These are phyloP conservation scores for Seladonia tumulorum DNA, from an alignment of 2,888 invertebrate genomes.

Conservation along the genomic window DNA sequence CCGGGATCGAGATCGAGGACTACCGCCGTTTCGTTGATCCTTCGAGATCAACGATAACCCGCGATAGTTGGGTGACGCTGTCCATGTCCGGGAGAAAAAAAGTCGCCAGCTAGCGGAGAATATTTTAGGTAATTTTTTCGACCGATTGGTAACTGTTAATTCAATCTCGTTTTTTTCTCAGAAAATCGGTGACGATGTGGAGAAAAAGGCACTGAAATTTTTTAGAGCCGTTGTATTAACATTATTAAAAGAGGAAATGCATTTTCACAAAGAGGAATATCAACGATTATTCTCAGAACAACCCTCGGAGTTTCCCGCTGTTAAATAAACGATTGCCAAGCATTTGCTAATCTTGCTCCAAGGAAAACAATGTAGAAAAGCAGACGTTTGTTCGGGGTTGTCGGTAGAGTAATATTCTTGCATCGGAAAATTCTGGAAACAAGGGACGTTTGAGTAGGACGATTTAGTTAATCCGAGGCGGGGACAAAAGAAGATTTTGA, in stretches of 20 bases:
- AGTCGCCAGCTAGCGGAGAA: neutral
- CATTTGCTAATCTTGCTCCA: neutral
- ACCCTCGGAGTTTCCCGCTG: neutral
- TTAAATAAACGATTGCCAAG: neutral
- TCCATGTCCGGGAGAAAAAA: neutral
- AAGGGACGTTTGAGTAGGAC: neutral
- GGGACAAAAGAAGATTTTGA: neutral
- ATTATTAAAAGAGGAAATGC: too few species aligned
- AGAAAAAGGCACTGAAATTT: too few species aligned
- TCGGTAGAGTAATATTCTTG: neutral
- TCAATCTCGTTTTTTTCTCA: neutral
- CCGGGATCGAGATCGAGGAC: slow-evolving; percentile 14
- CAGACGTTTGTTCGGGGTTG: neutral
- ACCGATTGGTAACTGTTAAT: neutral
- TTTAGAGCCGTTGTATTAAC: too few species aligned
- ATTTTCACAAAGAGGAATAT: neutral
- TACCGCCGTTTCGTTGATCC: slow-evolving; percentile 15
- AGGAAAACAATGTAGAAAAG: neutral
- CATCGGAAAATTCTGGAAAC: neutral
- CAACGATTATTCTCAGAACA: too few species aligned
- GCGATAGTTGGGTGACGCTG: neutral
- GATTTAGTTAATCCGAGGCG: neutral
- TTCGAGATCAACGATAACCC: slow-evolving; percentile 30
- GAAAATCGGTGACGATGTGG: neutral
- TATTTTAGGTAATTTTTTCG: neutral